Evolutionary conservation across 2,113 vertebrate genomes (phyloP).

Genomic region (Phaetusa simplex): DNA sequence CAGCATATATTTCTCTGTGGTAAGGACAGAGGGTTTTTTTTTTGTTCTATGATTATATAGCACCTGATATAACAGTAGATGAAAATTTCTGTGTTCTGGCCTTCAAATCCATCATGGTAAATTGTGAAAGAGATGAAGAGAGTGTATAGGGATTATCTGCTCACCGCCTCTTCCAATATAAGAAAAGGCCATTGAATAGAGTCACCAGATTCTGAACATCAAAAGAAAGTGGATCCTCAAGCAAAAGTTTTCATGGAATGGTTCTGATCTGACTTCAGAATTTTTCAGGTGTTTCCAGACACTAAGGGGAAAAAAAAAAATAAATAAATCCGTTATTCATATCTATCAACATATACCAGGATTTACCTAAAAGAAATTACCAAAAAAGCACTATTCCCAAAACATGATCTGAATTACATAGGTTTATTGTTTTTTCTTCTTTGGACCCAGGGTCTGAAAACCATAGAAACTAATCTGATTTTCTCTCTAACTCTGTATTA

Average conservation of each 20-base stretch:
- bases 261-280: not conserved
- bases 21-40: not conserved
- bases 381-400: not conserved
- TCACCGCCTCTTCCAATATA: not conserved
- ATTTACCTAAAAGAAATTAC: not conserved
- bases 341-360: not conserved
- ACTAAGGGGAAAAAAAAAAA: not conserved
- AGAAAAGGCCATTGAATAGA: not conserved
- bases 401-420: not conserved
- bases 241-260: not conserved
- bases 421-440: not conserved
- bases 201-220: not conserved
- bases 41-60: not conserved
- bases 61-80: not conserved
- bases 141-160: not conserved
- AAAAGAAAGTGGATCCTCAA: not conserved
- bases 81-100: not conserved
- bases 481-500: not conserved
- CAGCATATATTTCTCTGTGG: not conserved
- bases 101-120: not conserved
- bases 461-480: not conserved
- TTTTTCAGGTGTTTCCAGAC: not conserved
- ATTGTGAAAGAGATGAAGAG: not conserved
- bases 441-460: not conserved
- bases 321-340: fast-evolving